Evolutionary conservation across 2,888 invertebrate species (phyloP).

Genomic region (Megaustenia siamemsis): DNA sequence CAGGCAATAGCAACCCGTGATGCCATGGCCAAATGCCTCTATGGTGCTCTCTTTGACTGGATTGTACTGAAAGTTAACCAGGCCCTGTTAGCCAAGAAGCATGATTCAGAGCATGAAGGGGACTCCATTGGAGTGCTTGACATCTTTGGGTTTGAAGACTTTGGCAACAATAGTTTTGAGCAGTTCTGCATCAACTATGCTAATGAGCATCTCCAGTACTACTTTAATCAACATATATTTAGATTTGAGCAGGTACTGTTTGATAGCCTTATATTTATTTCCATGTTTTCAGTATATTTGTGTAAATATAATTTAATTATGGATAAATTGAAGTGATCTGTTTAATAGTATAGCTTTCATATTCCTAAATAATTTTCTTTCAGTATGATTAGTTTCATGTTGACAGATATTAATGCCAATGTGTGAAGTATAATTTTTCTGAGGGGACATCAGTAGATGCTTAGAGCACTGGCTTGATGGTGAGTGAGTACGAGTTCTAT

Average conservation of each 20-base stretch:
- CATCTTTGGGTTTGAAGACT: constrained; percentile 98
- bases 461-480: too few species aligned
- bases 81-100: constrained; percentile 93
- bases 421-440: too few species aligned
- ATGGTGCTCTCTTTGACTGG: constrained; percentile 98
- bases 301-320: too few species aligned
- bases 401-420: too few species aligned
- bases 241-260: constrained; percentile 88
- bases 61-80: constrained; percentile 97
- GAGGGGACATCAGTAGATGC: too few species aligned
- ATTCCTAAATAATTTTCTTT: too few species aligned
- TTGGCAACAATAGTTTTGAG: constrained; percentile 91
- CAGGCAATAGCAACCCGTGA: constrained; percentile 84
- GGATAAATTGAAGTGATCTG: too few species aligned
- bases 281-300: too few species aligned
- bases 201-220: constrained; percentile 97
- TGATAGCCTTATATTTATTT: not conserved
- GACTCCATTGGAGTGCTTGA: constrained; percentile 97
- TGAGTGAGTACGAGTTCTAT: too few species aligned
- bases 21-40: constrained; percentile 97
- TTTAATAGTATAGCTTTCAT: too few species aligned
- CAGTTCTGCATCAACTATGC: constrained; percentile 98
- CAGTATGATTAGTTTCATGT: too few species aligned
- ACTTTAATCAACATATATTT: constrained; percentile 98
- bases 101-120: constrained; percentile 89